Conservation (phyloP, 2,888 invertebrate species). For the Acanthococcus lagerstroemiae region DNA sequence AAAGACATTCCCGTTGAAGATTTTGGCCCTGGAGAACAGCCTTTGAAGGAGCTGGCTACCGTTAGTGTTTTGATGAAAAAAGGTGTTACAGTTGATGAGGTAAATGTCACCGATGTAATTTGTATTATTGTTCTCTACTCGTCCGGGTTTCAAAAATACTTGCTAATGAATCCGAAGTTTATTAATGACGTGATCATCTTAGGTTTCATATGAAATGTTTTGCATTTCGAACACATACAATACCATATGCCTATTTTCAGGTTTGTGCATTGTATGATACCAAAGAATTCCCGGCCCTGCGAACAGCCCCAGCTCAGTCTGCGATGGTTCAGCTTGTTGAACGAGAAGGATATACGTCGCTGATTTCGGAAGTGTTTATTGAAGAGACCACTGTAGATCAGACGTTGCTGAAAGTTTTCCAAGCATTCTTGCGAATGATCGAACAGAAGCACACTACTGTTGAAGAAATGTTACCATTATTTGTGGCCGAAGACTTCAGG, state of each 20-base stretch:
- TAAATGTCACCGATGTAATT: conserved; percentile 40
- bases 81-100: conserved; percentile 64
- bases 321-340: conserved; percentile 76
- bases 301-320: conserved; percentile 71
- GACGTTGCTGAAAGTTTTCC: conserved; percentile 67
- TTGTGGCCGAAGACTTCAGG: conserved; percentile 73
- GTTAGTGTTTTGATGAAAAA: conserved; percentile 67
- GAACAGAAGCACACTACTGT: conserved; percentile 68
- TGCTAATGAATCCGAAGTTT: too few species aligned
- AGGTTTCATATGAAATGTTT: not conserved
- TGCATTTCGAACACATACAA: not conserved
- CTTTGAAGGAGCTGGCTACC: conserved; percentile 68
- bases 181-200: too few species aligned
- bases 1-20: conserved; percentile 64
- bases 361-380: conserved; percentile 70
- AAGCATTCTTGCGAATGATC: conserved; percentile 77
- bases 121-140: not conserved
- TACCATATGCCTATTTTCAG: conserved; percentile 31
- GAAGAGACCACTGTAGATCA: conserved; percentile 72
- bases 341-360: conserved; percentile 66
- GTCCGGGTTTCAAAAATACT: not conserved
- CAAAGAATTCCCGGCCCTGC: conserved; percentile 65
- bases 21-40: conserved; percentile 69
- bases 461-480: conserved; percentile 72
- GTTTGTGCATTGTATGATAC: conserved; percentile 54